Percentiles rank a stretch among this genome's conserved stretches.
These are phyloP conservation scores for Pseudomyrmex cubaensis DNA, from an alignment of 1,140 invertebrate genomes.

Conservation along the genomic window DNA sequence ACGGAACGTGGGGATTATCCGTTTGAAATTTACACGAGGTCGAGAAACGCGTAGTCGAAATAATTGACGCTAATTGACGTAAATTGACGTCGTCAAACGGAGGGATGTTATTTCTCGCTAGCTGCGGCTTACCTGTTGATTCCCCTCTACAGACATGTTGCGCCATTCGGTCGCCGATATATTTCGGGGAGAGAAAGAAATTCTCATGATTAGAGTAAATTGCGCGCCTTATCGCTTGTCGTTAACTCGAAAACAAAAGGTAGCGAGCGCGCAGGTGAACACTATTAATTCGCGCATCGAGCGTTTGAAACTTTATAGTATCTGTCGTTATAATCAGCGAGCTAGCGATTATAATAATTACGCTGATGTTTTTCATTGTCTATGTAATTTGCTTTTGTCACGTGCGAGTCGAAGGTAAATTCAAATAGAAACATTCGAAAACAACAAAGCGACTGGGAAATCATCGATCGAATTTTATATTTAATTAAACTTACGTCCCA, in stretches of 20 bases:
- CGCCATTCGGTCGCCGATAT: not conserved
- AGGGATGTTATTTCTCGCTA: not conserved
- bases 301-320: too few species aligned
- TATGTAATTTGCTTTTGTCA: too few species aligned
- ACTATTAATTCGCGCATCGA: too few species aligned
- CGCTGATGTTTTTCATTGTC: too few species aligned
- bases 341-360: too few species aligned
- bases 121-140: conserved; percentile 45
- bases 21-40: conserved; percentile 7
- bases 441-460: too few species aligned
- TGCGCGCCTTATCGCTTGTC: not conserved
- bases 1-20: too few species aligned
- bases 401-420: too few species aligned
- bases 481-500: not conserved
- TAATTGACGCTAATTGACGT: conserved; percentile 29
- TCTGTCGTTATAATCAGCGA: too few species aligned
- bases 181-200: not conserved
- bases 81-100: conserved; percentile 18
- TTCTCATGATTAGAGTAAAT: not conserved
- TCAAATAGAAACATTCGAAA: too few species aligned
- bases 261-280: too few species aligned
- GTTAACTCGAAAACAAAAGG: not conserved
- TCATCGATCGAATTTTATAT: not conserved
- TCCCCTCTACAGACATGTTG: not conserved
- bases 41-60: not conserved